These are phyloP conservation scores for Macroteleia sp. DNA, from an alignment of 2,888 invertebrate species.

Conservation along the genomic window DNA sequence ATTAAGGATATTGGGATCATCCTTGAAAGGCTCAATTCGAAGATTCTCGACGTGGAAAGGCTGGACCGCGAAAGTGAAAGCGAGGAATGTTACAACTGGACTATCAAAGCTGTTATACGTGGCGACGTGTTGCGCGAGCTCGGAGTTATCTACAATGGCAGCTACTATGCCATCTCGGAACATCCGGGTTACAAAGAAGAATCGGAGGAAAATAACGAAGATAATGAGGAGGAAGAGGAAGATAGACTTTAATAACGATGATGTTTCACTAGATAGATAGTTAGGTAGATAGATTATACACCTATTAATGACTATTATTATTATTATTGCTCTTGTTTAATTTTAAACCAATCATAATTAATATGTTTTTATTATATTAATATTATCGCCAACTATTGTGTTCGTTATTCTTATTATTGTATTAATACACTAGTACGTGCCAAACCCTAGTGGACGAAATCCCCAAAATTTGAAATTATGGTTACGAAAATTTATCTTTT, in stretches of 20 bases:
- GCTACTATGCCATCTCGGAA: slow-evolving; percentile 97
- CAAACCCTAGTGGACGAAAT: slow-evolving; percentile 6
- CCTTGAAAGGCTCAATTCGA: slow-evolving; percentile 94
- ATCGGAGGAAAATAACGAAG: slow-evolving; percentile 93
- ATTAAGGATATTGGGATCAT: slow-evolving; percentile 98
- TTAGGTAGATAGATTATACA: slow-evolving; percentile 78
- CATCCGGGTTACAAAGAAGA: slow-evolving; percentile 97
- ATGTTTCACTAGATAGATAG: slow-evolving; percentile 75
- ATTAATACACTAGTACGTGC: slow-evolving; percentile 10
- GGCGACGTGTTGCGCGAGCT: slow-evolving; percentile 95
- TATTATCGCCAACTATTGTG: slow-evolving; percentile 11
- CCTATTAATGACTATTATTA: slow-evolving; percentile 72
- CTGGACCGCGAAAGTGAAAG: slow-evolving; percentile 96
- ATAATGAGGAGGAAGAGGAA: slow-evolving; percentile 92
- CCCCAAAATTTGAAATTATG: neutral
- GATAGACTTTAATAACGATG: slow-evolving; percentile 85
- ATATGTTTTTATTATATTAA: slow-evolving; percentile 5
- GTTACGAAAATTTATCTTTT: neutral
- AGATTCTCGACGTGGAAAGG: slow-evolving; percentile 96
- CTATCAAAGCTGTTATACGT: slow-evolving; percentile 96
- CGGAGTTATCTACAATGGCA: slow-evolving; percentile 97
- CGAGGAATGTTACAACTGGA: slow-evolving; percentile 98
- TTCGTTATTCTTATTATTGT: slow-evolving; percentile 26
- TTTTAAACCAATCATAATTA: slow-evolving; percentile 7
- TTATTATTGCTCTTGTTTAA: slow-evolving; percentile 20